Base-by-base conservation (phyloP, 1,140 invertebrate species). In the Octopus bimaculoides region DNA sequence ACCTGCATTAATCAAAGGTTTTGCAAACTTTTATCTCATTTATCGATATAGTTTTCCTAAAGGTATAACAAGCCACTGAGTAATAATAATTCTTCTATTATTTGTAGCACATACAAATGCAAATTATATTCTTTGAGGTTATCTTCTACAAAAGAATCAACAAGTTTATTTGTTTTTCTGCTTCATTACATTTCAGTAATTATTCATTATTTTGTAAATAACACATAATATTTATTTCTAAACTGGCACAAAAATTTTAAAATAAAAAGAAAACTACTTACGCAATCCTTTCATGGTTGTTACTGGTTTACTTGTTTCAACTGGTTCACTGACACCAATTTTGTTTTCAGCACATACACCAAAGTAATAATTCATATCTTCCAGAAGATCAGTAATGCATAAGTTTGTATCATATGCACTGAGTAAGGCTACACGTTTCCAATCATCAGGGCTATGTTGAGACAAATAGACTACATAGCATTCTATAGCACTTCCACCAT, bases 341-440 rank as follows among this genome's bases (percentile, higher is more conserved):
- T 77, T 77, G 95, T 92, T 85, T 94, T 95, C 89, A n/a, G 95
- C 95, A 14, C 93, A 93, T 1, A 98, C 90, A 0, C 94, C 96
- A 86, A 98, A 98, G 90, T 98, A 96, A 90, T 99, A 99, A 85
- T 97, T 95, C 17, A 96, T 92, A 95, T 96, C 92, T 91, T 98
- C 96, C 4, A 92, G 94, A 10, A 99, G 89, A 84, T 95, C 94
- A 78, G 96, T 95, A 41, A 86, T 83, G 53, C 85, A 85, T 87
- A 97, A 83, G 10, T 80, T 80, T 41, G 78, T 82, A 26, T 86
- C 85, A 77, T 79, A 83, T 41, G 83, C 76, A 53, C 81, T 81
- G 9, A 86, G 77, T 71, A 84, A 85, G n/a, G 82, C 81, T n/a
- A 86, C 81, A 73, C 83, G 83, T 41, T 82, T 81, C 82, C 84